Percentiles rank a stretch among this genome's conserved stretches.
phyloP scores from a whole-genome alignment of 2,888 invertebrate genomes.

The Sinopyrophorus schimmeli region DNA sequence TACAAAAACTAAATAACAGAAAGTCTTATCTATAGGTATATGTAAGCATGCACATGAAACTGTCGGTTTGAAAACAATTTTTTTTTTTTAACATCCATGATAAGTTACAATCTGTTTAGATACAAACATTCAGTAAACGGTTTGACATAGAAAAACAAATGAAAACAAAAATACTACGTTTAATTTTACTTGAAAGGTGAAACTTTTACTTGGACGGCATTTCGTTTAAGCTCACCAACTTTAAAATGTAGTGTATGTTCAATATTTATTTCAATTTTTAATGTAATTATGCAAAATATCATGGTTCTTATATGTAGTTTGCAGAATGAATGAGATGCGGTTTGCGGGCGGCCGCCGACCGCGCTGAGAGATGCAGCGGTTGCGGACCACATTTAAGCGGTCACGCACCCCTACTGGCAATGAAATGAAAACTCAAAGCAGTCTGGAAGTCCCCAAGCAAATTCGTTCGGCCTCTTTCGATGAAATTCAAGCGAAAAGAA shows the following conservation, averaged over 20 bases:
- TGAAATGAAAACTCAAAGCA: constrained; percentile 90
- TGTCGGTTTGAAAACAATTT: too few relatives aligned
- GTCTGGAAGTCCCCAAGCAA: constrained; percentile 88
- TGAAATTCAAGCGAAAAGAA: constrained; percentile 80
- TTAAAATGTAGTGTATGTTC: constrained; percentile 5
- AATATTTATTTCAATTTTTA: not conserved
- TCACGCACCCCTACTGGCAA: constrained; percentile 86
- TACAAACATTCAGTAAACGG: too few relatives aligned
- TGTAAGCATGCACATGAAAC: too few relatives aligned
- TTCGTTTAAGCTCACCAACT: too few relatives aligned
- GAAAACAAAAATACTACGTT: too few relatives aligned
- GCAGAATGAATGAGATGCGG: constrained; percentile 31
- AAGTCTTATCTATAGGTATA: too few relatives aligned
- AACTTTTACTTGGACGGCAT: too few relatives aligned
- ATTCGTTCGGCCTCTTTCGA: constrained; percentile 89
- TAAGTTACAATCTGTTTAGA: too few relatives aligned
- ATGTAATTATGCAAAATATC: not conserved
- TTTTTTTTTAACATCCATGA: too few relatives aligned
- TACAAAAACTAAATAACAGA: too few relatives aligned
- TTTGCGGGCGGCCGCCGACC: constrained; percentile 40
- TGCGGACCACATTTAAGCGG: constrained; percentile 85
- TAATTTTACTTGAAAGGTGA: too few relatives aligned
- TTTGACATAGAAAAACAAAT: too few relatives aligned
- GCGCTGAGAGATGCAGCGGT: constrained; percentile 66
- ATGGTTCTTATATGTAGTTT: constrained; percentile 16